Base-by-base conservation (phyloP, 1,140 invertebrate genomes). In the Zaprionus taronus region DNA sequence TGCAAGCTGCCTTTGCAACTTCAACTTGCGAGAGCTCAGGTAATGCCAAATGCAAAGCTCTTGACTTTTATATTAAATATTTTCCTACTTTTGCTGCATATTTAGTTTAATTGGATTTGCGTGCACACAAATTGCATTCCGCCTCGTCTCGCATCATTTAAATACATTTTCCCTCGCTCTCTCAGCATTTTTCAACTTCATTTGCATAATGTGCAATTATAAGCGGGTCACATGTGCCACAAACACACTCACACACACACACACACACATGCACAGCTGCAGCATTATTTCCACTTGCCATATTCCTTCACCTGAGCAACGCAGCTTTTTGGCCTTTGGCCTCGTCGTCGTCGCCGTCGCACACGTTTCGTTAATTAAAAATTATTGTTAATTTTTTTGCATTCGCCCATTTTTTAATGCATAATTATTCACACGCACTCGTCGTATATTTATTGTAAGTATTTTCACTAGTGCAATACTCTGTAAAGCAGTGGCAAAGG, bases 191-290 rank as follows among this genome's bases (percentile, higher is more conserved):
- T 56, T 56, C 9, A 67, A 67, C 31, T 57, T 61, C 36, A 89
- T 87, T 87, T 87, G 83, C 83, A 87, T 89, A 83, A 87, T 79
- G 73, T 55, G 75, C 84, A 79, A 83, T 83, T 83, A 89, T 83
- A 87, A 79, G 71, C 71, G 74, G 67, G 69, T 73, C 17, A 53
- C 72, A 62, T 44, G 49, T 57, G 26, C 47, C 47, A 51, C 47
- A 51, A 6, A 44, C 36, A 58, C 28, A 57, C 67, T 53, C 56
- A 26, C 15, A 62, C 38, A n/a, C 17, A 51, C 12, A 28, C 56
- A 26, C 15, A 62, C 38, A n/a, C 17, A 51, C 12, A 28, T 31
- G 55, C 22, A 24, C 15, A 22, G 15, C 5, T 26, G 12, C 44
- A 31, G 31, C 9, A 49, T 41, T 49, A 75, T 58, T 57, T 79